Evolutionary conservation across 1,140 invertebrate species (phyloP).

Genomic region (Lordiphosa mommai): DNA sequence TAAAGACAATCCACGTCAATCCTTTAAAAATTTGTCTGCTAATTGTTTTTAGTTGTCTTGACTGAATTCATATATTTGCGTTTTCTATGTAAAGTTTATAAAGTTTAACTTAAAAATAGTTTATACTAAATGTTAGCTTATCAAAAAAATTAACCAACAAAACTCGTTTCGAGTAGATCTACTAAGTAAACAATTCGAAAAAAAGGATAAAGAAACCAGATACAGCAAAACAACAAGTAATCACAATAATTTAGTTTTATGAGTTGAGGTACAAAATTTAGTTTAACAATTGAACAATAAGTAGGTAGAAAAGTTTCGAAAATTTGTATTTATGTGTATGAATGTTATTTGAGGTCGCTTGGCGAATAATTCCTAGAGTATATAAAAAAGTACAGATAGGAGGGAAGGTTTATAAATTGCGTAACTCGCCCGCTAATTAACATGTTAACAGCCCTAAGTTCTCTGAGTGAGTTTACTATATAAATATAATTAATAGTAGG

Average conservation of each 20-base stretch:
- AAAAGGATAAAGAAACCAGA: slow-evolving; percentile 24
- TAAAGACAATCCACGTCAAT: no score
- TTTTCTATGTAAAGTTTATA: slow-evolving; percentile 37
- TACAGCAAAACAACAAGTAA: slow-evolving; percentile 19
- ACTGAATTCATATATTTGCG: slow-evolving; percentile 9
- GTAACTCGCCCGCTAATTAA: slow-evolving; percentile 65
- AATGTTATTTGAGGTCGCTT: slow-evolving; percentile 25
- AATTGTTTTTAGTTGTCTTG: no score
- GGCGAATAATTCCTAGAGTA: slow-evolving; percentile 43
- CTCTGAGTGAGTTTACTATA: slow-evolving; percentile 68
- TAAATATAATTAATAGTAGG: slow-evolving; percentile 4
- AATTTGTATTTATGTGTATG: slow-evolving; percentile 8
- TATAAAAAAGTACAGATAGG: slow-evolving; percentile 28
- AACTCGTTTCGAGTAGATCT: slow-evolving; percentile 51
- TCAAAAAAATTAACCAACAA: slow-evolving; percentile 62
- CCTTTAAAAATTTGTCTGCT: no score
- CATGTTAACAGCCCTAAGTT: slow-evolving; percentile 71
- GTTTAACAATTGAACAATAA: slow-evolving; percentile 43
- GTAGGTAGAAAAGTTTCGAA: slow-evolving; percentile 46
- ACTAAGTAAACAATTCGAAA: slow-evolving; percentile 56
- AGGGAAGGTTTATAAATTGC: slow-evolving; percentile 20
- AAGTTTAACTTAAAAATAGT: slow-evolving; percentile 41
- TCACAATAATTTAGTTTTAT: slow-evolving; percentile 58
- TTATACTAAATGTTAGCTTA: slow-evolving; percentile 61
- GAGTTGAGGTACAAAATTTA: slow-evolving; percentile 13